These are phyloP conservation scores for Bilobella aurantiaca DNA, from an alignment of 1,140 invertebrate genomes.

Conservation along the genomic window DNA sequence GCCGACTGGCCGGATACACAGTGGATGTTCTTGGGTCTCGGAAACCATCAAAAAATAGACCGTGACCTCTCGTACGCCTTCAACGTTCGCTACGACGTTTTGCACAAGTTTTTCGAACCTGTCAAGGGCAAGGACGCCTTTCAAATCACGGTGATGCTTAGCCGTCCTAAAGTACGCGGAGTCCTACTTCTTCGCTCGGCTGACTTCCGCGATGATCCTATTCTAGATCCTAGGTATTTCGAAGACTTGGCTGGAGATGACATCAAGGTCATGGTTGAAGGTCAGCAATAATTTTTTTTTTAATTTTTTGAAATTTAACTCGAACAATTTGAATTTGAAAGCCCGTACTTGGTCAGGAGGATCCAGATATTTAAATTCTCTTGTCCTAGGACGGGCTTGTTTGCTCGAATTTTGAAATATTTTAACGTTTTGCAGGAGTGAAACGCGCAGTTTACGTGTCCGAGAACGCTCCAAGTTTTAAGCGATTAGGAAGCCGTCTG, in stretches of 20 bases:
- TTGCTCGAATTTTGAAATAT: background rate
- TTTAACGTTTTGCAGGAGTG: slow-evolving; percentile 17
- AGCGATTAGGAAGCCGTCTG: slow-evolving; percentile 16
- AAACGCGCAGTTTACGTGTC: slow-evolving; percentile 32
- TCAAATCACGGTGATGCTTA: slow-evolving; percentile 35
- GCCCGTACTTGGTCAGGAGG: no score
- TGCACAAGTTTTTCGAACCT: slow-evolving; percentile 30
- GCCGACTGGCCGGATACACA: slow-evolving; percentile 33
- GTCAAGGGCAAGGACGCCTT: slow-evolving; percentile 32
- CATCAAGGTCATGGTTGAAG: slow-evolving; percentile 34
- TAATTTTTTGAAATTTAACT: no score
- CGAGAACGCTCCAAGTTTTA: slow-evolving; percentile 31
- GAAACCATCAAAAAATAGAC: slow-evolving; percentile 11
- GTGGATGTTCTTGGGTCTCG: slow-evolving; percentile 34
- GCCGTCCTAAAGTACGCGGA: slow-evolving; percentile 30
- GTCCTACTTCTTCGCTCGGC: slow-evolving; percentile 26
- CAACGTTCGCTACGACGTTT: slow-evolving; percentile 30
- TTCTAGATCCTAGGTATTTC: slow-evolving; percentile 32
- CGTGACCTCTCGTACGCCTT: slow-evolving; percentile 26
- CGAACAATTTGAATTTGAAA: no score
- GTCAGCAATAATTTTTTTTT: no score
- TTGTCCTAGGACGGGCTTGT: no score
- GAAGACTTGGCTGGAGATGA: slow-evolving; percentile 28
- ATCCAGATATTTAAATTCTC: no score
- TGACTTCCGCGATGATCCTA: slow-evolving; percentile 25